phyloP scores from a whole-genome alignment of 1,140 invertebrate genomes.

The Campoletis sonorensis region DNA sequence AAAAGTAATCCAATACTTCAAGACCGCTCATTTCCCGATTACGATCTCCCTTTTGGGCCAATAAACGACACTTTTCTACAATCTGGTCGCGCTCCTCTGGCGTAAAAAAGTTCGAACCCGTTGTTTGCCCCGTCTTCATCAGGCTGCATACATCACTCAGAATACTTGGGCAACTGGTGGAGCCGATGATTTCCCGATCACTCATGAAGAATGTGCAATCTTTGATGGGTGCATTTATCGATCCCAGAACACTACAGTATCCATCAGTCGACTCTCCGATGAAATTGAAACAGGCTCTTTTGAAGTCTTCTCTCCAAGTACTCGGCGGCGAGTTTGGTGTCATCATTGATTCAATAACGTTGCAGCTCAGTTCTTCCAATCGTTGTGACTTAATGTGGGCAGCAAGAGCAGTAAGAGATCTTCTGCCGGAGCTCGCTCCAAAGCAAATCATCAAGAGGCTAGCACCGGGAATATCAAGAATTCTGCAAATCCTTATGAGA shows the following conservation, averaged over 20 bases:
- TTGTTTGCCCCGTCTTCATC: conserved; percentile 79
- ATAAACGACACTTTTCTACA: conserved; percentile 74
- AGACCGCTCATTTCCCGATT: conserved; percentile 78
- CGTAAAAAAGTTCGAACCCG: conserved; percentile 80
- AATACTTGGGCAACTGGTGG: conserved; percentile 72
- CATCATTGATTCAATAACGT: conserved; percentile 77
- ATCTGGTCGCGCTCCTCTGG: conserved; percentile 80
- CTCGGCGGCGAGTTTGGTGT: conserved; percentile 76
- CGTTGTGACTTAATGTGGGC: conserved; percentile 79
- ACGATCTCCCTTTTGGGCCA: conserved; percentile 74
- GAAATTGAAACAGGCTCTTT: conserved; percentile 78
- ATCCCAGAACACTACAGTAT: too few relatives aligned
- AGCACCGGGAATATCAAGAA: conserved; percentile 78
- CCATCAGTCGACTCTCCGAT: conserved; percentile 71
- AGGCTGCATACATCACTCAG: conserved; percentile 81
- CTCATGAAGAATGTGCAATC: conserved; percentile 80
- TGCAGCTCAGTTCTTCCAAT: conserved; percentile 65
- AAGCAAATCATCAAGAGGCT: conserved; percentile 79
- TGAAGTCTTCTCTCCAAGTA: conserved; percentile 81
- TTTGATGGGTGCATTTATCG: conserved; percentile 53
- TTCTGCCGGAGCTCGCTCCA: conserved; percentile 80
- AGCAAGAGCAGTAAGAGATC: conserved; percentile 79
- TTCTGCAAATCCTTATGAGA: conserved; percentile 80
- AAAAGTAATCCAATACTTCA: conserved; percentile 80
- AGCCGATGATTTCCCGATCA: conserved; percentile 78